These are phyloP conservation scores for Lepus americanus DNA, from an alignment of 2,113 vertebrate genomes.

Conservation along the genomic window DNA sequence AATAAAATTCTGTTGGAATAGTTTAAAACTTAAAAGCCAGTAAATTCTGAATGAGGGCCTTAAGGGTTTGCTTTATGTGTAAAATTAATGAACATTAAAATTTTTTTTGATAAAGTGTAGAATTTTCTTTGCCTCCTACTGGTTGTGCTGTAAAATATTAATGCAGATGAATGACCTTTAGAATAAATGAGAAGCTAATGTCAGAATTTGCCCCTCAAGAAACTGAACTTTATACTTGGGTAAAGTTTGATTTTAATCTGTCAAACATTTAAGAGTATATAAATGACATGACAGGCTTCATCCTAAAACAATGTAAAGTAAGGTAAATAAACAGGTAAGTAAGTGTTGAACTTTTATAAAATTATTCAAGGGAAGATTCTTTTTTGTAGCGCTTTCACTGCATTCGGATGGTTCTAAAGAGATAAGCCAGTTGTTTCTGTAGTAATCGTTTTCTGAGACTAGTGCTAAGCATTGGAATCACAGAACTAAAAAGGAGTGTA, in stretches of 20 bases:
- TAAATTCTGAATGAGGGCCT: neutral
- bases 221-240: neutral
- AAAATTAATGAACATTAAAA: neutral
- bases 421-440: neutral
- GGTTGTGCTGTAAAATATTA: slow-evolving; percentile 25
- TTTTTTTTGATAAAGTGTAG: neutral
- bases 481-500: neutral
- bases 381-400: neutral
- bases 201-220: neutral
- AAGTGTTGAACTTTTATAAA: neutral
- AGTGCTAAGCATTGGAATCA: neutral
- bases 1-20: neutral
- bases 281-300: neutral
- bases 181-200: slow-evolving; percentile 27
- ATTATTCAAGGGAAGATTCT: neutral
- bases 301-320: neutral
- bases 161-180: neutral
- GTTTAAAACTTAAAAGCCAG: slow-evolving; percentile 7
- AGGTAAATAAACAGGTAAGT: neutral
- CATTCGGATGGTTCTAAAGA: neutral
- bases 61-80: neutral
- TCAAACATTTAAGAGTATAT: neutral
- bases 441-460: neutral
- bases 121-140: neutral
- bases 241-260: neutral